Percentiles rank a stretch among this genome's conserved stretches.
Evolutionary conservation across 1,140 invertebrate genomes (phyloP).

Genomic region (Caerostris darwini): DNA sequence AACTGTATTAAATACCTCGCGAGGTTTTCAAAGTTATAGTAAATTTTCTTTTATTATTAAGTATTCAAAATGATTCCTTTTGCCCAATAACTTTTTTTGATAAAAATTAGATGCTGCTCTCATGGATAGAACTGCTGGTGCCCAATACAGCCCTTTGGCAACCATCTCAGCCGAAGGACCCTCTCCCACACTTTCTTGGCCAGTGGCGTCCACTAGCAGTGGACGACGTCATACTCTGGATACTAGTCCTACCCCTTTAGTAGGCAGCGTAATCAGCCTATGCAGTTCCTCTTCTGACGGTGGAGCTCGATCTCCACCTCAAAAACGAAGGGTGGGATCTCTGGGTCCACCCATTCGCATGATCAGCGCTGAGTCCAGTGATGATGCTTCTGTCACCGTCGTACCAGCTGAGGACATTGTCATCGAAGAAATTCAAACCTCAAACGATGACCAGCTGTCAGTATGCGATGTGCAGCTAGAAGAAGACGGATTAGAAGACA

Average conservation of each 20-base stretch:
- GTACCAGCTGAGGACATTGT: constrained; percentile 48
- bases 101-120: not conserved
- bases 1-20: too few species aligned
- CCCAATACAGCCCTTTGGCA: constrained; percentile 66
- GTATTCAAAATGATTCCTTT: too few species aligned
- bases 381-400: constrained; percentile 68
- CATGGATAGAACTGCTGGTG: constrained; percentile 14
- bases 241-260: constrained; percentile 59
- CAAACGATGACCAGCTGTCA: constrained; percentile 51
- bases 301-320: constrained; percentile 11
- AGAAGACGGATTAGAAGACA: constrained; percentile 3
- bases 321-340: not conserved
- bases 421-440: constrained; percentile 10
- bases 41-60: too few species aligned
- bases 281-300: constrained; percentile 57
- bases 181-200: constrained; percentile 61
- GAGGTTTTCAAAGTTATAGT: too few species aligned
- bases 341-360: constrained; percentile 63
- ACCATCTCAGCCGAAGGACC: constrained; percentile 57
- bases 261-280: constrained; percentile 70
- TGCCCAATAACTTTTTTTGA: not conserved
- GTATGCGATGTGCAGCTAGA: constrained; percentile 50
- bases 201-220: constrained; percentile 29
- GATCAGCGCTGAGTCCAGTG: constrained; percentile 76
- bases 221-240: constrained; percentile 24